Evolutionary conservation across 2,113 vertebrate genomes (phyloP), one percentile per base, ranked within the genome.

Genomic region (Oxyruncus cristatus): DNA sequence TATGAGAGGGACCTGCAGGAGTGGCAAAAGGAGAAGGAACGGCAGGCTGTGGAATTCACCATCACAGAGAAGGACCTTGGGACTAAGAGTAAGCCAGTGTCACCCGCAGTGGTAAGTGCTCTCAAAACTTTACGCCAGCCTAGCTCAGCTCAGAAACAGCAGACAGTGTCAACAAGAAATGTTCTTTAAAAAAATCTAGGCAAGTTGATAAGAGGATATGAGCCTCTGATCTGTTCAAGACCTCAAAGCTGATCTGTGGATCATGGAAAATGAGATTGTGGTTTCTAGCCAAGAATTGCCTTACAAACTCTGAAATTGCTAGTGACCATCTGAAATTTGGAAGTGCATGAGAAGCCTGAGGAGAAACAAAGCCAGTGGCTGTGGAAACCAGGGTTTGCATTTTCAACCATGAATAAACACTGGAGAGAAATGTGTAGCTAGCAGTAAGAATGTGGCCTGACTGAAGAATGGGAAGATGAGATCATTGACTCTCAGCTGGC

Each of bases 41-140:
- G 97, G 17, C 98, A 98, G 92, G 92, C 94, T 77, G 70, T 98
- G 37, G 98, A 99, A 92, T 99, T 99, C 81, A 98, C 95, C 39
- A 97, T 99, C 94, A 99, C 98, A 2, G 99, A 99, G 58, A 97
- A 82, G 81, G 95, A 96, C 53, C 90, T 96, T 61, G 68, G 72
- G n/a, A 89, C 92, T 23, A 73, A 95, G 59, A 88, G 78, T 66
- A 92, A 95, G 61, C 39, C 11, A 33, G 74, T 49, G 2, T 71
- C 63, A 67, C 8, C 55, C 46, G 49, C 59, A 39, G 22, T 52
- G 39, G 97, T 97, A 89, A 95, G 93, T 28, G 32, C 20, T 85
- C 59, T 42, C 50, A 80, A 35, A 74, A 63, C n/a, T 47, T 94
- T 50, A 35, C 7, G 53, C 27, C n/a, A 74, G 12, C 41, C 89